Percentiles rank a stretch among this genome's conserved stretches.
Evolutionary conservation across 2,113 vertebrate species (phyloP).

Genomic region (Carassius gibelio): DNA sequence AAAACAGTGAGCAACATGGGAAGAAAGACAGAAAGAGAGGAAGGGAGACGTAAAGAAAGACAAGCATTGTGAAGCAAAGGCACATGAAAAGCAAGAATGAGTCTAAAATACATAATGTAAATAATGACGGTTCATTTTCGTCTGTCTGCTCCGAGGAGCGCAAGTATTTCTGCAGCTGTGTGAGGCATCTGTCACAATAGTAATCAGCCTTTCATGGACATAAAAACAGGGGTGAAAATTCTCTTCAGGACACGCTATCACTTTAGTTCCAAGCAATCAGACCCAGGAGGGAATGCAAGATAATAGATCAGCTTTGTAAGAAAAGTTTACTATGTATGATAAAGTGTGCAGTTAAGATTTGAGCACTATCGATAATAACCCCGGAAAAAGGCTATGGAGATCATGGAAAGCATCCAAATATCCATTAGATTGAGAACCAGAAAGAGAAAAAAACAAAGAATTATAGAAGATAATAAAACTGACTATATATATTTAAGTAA

Average conservation of each 20-base stretch:
- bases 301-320: background rate
- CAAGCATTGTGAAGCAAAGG: background rate
- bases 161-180: constrained; percentile 16
- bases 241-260: constrained; percentile 21
- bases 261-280: constrained; percentile 30
- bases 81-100: background rate
- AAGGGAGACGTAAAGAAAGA: constrained; percentile 12
- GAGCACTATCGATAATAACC: background rate
- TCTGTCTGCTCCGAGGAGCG: constrained; percentile 2
- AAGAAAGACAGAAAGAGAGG: background rate
- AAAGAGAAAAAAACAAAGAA: background rate
- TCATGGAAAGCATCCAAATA: background rate
- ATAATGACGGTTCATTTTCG: constrained; percentile 35
- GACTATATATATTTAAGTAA: too few species aligned
- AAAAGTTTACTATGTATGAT: background rate
- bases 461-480: too few species aligned
- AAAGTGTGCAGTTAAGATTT: background rate
- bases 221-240: constrained; percentile 24
- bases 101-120: constrained; percentile 17
- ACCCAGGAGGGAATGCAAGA: background rate
- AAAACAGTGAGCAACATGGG: background rate
- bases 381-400: background rate
- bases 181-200: constrained; percentile 33
- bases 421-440: too few species aligned
- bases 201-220: constrained; percentile 34